Evolutionary conservation across 2,113 vertebrate species (phyloP).

Genomic region (Oenanthe oenanthe): DNA sequence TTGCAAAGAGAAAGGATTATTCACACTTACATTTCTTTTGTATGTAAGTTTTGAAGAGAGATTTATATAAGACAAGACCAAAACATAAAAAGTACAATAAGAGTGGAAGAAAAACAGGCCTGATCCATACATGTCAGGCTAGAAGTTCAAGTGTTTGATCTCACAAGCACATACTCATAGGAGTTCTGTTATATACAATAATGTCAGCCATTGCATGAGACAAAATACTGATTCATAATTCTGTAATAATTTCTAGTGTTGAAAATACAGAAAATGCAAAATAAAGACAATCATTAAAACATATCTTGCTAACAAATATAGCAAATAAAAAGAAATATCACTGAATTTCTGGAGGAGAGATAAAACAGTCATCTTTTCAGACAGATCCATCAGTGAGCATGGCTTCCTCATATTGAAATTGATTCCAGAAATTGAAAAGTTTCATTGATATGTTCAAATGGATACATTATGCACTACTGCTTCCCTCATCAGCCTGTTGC

Average conservation of each 20-base stretch:
- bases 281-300: background rate
- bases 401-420: background rate
- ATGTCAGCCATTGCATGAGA: background rate
- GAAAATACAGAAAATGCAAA: background rate
- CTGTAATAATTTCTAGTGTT: background rate
- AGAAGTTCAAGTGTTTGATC: background rate
- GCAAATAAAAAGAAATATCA: background rate
- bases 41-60: background rate
- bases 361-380: background rate
- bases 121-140: background rate
- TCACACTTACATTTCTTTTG: background rate
- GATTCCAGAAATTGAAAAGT: background rate
- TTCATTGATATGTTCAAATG: background rate
- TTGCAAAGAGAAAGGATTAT: background rate
- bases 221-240: background rate
- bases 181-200: background rate
- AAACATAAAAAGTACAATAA: background rate
- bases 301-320: background rate
- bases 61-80: background rate
- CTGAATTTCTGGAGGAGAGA: background rate
- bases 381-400: background rate
- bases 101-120: background rate
- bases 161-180: background rate
- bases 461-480: background rate
- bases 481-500: background rate